These are phyloP conservation scores for Taphrorychus bicolor DNA, from an alignment of 2,888 invertebrate genomes.

Conservation along the genomic window DNA sequence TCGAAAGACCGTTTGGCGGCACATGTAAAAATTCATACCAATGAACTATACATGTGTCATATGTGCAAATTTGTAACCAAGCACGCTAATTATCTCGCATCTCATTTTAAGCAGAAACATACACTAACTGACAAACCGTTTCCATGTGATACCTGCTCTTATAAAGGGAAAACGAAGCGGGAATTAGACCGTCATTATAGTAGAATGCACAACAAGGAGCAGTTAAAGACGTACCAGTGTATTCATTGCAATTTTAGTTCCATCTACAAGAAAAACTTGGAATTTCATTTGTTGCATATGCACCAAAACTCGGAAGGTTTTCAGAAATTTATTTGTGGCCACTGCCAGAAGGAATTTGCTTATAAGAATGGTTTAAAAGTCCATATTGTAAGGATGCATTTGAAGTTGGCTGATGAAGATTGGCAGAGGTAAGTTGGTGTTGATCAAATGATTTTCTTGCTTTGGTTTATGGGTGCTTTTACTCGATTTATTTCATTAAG, in stretches of 20 bases:
- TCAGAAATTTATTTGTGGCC: conserved; percentile 36
- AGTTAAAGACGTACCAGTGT: conserved; percentile 25
- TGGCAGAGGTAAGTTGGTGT: conserved; percentile 39
- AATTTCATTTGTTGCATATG: conserved; percentile 35
- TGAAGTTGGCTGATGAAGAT: conserved; percentile 31
- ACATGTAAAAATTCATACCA: conserved; percentile 33
- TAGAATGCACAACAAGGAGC: conserved; percentile 38
- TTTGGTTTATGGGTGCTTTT: too few relatives aligned
- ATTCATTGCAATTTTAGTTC: conserved; percentile 29
- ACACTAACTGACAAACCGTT: conserved; percentile 19
- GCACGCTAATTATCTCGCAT: conserved; percentile 11
- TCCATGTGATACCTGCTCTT: conserved; percentile 38
- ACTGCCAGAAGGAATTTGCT: conserved; percentile 33
- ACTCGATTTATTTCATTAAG: too few relatives aligned
- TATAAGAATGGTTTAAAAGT: conserved; percentile 37
- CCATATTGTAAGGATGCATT: conserved; percentile 34
- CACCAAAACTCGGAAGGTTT: conserved; percentile 36
- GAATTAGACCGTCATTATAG: conserved; percentile 32
- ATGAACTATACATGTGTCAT: conserved; percentile 22
- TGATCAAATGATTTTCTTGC: too few relatives aligned
- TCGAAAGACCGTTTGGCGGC: conserved; percentile 28
- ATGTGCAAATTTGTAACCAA: conserved; percentile 38
- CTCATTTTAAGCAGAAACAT: conserved; percentile 32
- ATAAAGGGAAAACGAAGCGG: conserved; percentile 32
- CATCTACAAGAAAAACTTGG: conserved; percentile 39